Evolutionary conservation across 1,140 invertebrate species (phyloP).

Genomic region (Drosophila ironensis): DNA sequence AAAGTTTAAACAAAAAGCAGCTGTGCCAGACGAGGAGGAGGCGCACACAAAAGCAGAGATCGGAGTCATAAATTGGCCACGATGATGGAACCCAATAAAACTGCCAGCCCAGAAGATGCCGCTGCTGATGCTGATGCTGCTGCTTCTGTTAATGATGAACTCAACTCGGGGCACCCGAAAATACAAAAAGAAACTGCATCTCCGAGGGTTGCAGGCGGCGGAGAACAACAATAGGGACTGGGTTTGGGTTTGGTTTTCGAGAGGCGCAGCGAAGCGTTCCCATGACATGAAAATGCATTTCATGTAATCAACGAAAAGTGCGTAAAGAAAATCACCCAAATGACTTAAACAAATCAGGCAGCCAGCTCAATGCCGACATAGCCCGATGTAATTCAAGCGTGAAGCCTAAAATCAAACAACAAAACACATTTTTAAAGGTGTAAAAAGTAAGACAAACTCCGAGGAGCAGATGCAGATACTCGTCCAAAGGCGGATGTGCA

Average conservation of each 20-base stretch:
- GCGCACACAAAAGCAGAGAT: conserved; percentile 51
- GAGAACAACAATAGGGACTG: conserved; percentile 21
- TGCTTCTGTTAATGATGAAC: conserved; percentile 16
- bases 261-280: conserved; percentile 30
- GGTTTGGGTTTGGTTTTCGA: neutral
- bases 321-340: conserved; percentile 54
- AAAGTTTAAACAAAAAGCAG: conserved; percentile 60
- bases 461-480: conserved; percentile 23
- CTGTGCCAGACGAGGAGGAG: conserved; percentile 40
- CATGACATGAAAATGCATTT: conserved; percentile 75
- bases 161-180: neutral
- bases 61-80: conserved; percentile 66
- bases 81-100: conserved; percentile 65
- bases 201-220: conserved; percentile 52
- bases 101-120: conserved; percentile 27
- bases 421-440: conserved; percentile 55
- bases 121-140: neutral
- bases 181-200: conserved; percentile 25
- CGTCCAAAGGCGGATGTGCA: conserved; percentile 16
- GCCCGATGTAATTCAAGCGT: conserved; percentile 49
- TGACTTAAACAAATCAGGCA: conserved; percentile 67
- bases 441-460: conserved; percentile 70
- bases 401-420: conserved; percentile 65
- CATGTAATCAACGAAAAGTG: conserved; percentile 67
- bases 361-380: conserved; percentile 2